Conservation (phyloP, 2,113 vertebrate genomes). For the Fukomys damarensis region DNA sequence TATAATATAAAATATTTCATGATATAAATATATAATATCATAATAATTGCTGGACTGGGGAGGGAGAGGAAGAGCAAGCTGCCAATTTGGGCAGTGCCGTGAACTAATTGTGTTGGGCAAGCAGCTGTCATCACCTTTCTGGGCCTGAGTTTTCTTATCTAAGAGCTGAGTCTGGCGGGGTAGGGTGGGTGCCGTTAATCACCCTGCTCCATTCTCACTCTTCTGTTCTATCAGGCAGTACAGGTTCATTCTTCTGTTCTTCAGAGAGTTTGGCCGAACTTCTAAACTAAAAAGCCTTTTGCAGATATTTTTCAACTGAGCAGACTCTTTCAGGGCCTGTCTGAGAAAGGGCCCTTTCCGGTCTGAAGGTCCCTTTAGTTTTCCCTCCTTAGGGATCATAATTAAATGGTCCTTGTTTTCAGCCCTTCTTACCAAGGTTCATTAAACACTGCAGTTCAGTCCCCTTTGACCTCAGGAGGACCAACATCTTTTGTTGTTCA, state of each 20-base stretch:
- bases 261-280: not conserved
- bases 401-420: not conserved
- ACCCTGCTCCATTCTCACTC: not conserved
- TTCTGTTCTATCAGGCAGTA: not conserved
- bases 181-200: not conserved
- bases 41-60: not conserved
- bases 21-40: not conserved
- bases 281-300: not conserved
- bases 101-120: not conserved
- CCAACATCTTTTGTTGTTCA: not conserved
- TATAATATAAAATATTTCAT: not conserved
- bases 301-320: slow-evolving; percentile 12
- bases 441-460: not conserved
- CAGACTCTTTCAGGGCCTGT: not conserved
- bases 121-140: not conserved
- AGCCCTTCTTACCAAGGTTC: not conserved
- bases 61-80: not conserved
- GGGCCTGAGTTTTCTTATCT: slow-evolving; percentile 44
- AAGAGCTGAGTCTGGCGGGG: not conserved
- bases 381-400: not conserved
- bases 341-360: not conserved
- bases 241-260: not conserved
- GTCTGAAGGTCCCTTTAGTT: not conserved
- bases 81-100: not conserved
- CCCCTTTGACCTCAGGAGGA: not conserved